Base-by-base conservation (phyloP, 1,140 invertebrate genomes). In the Drosophila bocki region DNA sequence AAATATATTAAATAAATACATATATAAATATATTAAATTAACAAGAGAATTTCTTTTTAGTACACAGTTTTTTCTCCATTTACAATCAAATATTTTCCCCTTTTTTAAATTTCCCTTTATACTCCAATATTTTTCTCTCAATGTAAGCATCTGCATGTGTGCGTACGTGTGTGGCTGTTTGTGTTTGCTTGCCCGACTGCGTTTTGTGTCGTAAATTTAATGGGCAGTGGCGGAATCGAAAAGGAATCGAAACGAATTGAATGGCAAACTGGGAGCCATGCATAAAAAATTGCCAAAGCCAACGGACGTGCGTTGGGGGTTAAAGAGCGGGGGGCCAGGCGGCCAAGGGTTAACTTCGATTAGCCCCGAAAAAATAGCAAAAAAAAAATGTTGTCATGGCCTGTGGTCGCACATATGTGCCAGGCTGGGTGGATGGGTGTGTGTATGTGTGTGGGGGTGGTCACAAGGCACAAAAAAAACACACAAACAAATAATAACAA, bases 171-270 rank as follows among this genome's bases (percentile, higher is more conserved):
- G 17, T 59, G 51, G 44, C 71, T 74, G 42, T 33, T 59, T 83
- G 68, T 75, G 75, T 82, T 82, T 87, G 82, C 64, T 72, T 82
- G 84, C 85, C 78, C 81, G 77, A 78, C 81, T 87, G 84, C 84
- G 77, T 88, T 88, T 84, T 90, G 81, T 85, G 81, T 87, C 85
- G 85, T 85, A 90, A 90, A 90, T 90, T 90, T 90, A 90, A 90
- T 90, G 85, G 85, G 69, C 86, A 82, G 78, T 50, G 53, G 50
- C 54, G 56, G 78, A 86, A 86, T 87, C 79, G 82, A 82, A 82
- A 90, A 74, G 67, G 85, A 88, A 88, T 90, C 85, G 85, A 84
- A 90, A 72, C 78, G 85, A 81, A 85, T 90, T 88, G 80, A 90
- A 88, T 90, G 80, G 84, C 85, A 81, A 90, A 81, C 74, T 61